Base-by-base conservation (phyloP, 2,888 invertebrate species). In the Mechanitis mazaeus region DNA sequence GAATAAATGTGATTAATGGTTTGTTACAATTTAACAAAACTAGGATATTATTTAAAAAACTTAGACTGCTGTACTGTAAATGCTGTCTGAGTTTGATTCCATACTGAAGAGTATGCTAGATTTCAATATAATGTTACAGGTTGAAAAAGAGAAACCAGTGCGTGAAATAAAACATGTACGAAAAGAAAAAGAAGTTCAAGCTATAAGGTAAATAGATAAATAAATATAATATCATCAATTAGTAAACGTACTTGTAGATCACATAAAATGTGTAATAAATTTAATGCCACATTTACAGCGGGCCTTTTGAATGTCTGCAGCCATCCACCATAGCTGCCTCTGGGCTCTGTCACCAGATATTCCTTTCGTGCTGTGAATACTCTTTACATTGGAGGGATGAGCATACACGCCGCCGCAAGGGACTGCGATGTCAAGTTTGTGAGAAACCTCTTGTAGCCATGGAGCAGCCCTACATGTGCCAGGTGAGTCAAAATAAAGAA, bases 311-410 rank as follows among this genome's bases (percentile, higher is more conserved):
- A 58, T 91, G 91, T 61, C 78, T 87, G 0, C 81, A 86, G 45
- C 80, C 86, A 0, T 85, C 85, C 0, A 69, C 70, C 0, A 70
- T 75, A 33, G 80, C 80, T 1, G 73, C 81, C 0, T 83, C 81
- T 57, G 84, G 80, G 0, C 70, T 72, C 0, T 90, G 90, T 66
- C 90, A 87, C 65, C 87, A 86, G 75, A 87, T 87, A 4, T 91
- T 89, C 81, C 86, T 87, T 76, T 87, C 87, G 0, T 91, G 91
- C 77, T 91, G 91, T 74, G 86, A 87, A 61, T 91, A 90, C 71
- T 87, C 87, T 0, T 63, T 74, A 0, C 89, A 89, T 69, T 78
- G 72, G 63, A 65, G 88, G 0, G 86, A 87, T 45, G 86, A 85
- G 46, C 91, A 91, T 71, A 84, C 84, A 0, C 72, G 87, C 0